Base-by-base conservation (phyloP, 2,888 invertebrate genomes). In the Kuschelorhynchus macadamiae region DNA sequence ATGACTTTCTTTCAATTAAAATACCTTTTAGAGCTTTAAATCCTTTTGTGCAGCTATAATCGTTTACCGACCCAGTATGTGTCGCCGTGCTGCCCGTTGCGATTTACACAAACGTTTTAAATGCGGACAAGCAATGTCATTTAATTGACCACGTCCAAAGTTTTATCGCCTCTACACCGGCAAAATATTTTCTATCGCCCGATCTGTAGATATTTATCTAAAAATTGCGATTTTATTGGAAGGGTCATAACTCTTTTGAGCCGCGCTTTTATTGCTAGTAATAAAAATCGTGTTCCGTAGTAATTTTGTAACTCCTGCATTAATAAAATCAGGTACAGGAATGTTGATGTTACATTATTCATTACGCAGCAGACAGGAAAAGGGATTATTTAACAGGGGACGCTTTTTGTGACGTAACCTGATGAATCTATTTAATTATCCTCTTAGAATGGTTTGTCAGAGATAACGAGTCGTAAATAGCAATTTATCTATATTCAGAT, bases 221-320 rank as follows among this genome's bases (percentile, higher is more conserved):
- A 49, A 64, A 64, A 64, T 64, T 55, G 64, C 47, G 41, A 25
- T 64, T 64, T 47, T 41, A 64, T 56, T 56, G 47, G 36, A 56
- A 18, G 56, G 47, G 18, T 17, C 47, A 64, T 64, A 64, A 64
- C 49, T 49, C 56, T 64, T 46, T 25, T 32, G 30, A 41, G 41
- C 46, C 21, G n/a, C 21, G n/a, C 20, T 36, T 64, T 64, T 64
- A 56, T 56, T 47, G 39, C 47, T 30, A 12, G 18, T 39, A n/a
- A 53, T 53, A 53, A 53, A 53, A 17, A 49, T 64, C 49, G 33
- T 57, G 36, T 57, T 50, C 18, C 50, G 49, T 59, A 49, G 47
- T 65, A 41, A 56, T 41, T 57, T 46, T 59, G 49, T 32, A 49
- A 65, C 46, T 65, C 49, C 32, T 21, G 46, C 20, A 56, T 65